Base-by-base conservation (phyloP, 2,113 vertebrate genomes). In the Colossoma macropomum region DNA sequence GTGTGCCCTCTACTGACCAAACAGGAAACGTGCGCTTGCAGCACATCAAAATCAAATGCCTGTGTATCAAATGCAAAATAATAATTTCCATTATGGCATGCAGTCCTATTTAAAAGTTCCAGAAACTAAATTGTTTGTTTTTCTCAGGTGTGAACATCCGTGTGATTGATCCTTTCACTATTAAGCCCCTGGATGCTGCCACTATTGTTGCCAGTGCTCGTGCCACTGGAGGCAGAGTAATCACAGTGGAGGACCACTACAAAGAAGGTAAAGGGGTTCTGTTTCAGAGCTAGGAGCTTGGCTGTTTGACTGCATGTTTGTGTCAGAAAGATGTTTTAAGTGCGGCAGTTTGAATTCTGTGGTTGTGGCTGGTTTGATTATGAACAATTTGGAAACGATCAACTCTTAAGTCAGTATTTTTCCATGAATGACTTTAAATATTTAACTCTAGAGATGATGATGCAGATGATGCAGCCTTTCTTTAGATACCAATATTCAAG, bases 241-340 rank as follows among this genome's bases (percentile, higher is more conserved):
- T 97, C 89, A 97, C 96, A 0, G 96, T 97, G 41, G 96, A 97
- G 87, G 96, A 97, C 87, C 96, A 96, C 87, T 96, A 95, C 88
- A 94, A 87, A 87, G 96, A 98, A 86, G 96, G 96, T 96, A 72
- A 27, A 82, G 8, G 48, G 25, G 52, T 63, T 41, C 15, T 69
- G n/a, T 30, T 41, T 30, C 4, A 27, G 21, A 9, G 4, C n/a
- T n/a, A n/a, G n/a, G n/a, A n/a, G n/a, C n/a, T n/a, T n/a, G n/a
- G n/a, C 10, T 11, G 41, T 45, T 45, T 45, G 1, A 11, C 41
- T 38, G 34, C 3, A 7, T 38, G 34, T 38, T 3, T 38, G 3
- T 38, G 34, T 38, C 7, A 38, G 34, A 38, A 38, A 7, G 7
- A n/a, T n/a, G n/a, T n/a, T n/a, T n/a, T n/a, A n/a, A 38, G 7